These are phyloP conservation scores for Euura lappo DNA, from an alignment of 1,140 invertebrate species.

Conservation along the genomic window DNA sequence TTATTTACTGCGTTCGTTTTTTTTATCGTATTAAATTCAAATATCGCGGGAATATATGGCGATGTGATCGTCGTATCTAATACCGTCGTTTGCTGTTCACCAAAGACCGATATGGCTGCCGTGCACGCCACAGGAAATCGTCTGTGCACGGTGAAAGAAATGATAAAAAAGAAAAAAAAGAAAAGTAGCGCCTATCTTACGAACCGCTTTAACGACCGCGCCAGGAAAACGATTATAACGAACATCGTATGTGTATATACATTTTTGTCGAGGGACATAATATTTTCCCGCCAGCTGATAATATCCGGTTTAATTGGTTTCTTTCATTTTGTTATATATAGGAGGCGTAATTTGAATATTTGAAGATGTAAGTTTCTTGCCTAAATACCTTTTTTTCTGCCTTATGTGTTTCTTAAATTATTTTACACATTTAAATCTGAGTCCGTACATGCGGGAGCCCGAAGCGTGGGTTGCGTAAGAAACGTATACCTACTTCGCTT, in stretches of 20 bases:
- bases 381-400: no score
- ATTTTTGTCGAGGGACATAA: neutral
- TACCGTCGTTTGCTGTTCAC: neutral
- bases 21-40: no score
- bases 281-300: neutral
- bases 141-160: conserved; percentile 9
- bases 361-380: neutral
- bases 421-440: neutral
- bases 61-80: neutral
- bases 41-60: no score
- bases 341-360: neutral
- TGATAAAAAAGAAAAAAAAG: neutral
- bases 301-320: neutral
- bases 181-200: neutral
- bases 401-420: no score
- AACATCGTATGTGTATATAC: neutral
- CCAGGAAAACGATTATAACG: conserved; percentile 4
- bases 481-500: neutral
- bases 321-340: neutral
- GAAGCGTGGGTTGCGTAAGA: neutral
- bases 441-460: neutral
- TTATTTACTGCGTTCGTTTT: no score
- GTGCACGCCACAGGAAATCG: conserved; percentile 44
- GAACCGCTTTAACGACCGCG: neutral
- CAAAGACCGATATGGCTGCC: conserved; percentile 35